phyloP scores from a whole-genome alignment of 2,888 invertebrate species.

The Agrochola lychnidis region DNA sequence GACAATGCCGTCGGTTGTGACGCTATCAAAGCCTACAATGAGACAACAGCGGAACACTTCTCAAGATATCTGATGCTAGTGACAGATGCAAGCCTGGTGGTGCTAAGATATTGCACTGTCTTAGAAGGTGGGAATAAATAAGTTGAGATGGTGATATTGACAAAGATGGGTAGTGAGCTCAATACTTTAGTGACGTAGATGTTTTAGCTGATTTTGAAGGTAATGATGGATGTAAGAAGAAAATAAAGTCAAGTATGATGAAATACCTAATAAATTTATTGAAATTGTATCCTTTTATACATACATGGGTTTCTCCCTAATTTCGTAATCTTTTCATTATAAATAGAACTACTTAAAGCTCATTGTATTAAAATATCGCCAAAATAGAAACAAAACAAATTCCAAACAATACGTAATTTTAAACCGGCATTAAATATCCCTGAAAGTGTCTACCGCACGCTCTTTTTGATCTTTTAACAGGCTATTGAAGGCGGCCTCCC shows the following conservation, averaged over 20 bases:
- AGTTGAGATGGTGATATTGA: not conserved
- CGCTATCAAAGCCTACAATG: constrained; percentile 39
- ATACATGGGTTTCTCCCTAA: not conserved
- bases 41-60: constrained; percentile 37
- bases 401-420: constrained; percentile 34
- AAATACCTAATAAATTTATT: not conserved
- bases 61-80: constrained; percentile 57
- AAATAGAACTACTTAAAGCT: not conserved
- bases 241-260: not conserved
- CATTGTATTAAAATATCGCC: not conserved
- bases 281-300: not conserved
- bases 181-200: not conserved
- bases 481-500: constrained; percentile 54
- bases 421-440: constrained; percentile 47
- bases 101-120: constrained; percentile 22
- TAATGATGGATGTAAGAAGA: not conserved
- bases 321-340: not conserved
- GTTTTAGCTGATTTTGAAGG: not conserved
- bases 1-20: constrained; percentile 32
- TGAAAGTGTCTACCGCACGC: constrained; percentile 41
- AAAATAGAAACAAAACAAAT: constrained; percentile 20
- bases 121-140: constrained; percentile 9
- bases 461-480: constrained; percentile 66
- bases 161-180: not conserved
- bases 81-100: constrained; percentile 20